Conservation (phyloP, 2,888 invertebrate species). For the Watsonalla binaria region DNA sequence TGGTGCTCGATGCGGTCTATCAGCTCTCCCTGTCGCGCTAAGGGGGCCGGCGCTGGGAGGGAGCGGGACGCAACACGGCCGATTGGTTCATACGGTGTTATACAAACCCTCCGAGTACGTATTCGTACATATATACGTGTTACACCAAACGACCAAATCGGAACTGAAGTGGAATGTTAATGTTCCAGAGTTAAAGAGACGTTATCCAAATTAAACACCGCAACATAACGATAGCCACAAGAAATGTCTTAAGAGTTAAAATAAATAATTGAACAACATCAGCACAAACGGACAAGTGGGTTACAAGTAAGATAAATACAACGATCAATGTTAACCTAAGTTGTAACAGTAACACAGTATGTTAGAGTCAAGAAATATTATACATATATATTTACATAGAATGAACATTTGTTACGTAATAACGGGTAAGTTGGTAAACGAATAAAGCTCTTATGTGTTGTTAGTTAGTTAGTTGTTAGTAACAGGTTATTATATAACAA, state of each 20-base stretch:
- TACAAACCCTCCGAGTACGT: slow-evolving; percentile 29
- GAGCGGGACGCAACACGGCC: slow-evolving; percentile 52
- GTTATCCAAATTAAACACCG: slow-evolving; percentile 22
- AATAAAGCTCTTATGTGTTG: slow-evolving; percentile 12
- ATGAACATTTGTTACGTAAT: slow-evolving; percentile 52
- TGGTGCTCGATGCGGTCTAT: slow-evolving; percentile 96
- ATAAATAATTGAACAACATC: slow-evolving; percentile 20
- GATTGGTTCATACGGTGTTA: slow-evolving; percentile 72
- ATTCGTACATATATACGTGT: slow-evolving; percentile 28
- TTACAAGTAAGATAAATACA: slow-evolving; percentile 25
- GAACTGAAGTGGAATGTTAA: slow-evolving; percentile 50
- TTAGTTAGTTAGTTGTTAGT: slow-evolving; percentile 17
- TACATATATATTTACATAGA: slow-evolving; percentile 33
- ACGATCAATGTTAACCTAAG: slow-evolving; percentile 38
- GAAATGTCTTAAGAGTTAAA: slow-evolving; percentile 27
- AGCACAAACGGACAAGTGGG: slow-evolving; percentile 28
- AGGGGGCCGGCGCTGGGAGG: slow-evolving; percentile 61
- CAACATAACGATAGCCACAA: slow-evolving; percentile 24
- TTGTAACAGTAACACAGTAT: slow-evolving; percentile 20
- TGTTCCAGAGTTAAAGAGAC: slow-evolving; percentile 28
- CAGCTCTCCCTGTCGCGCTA: slow-evolving; percentile 90
- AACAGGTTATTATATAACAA: slow-evolving; percentile 54
- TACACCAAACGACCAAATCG: slow-evolving; percentile 54
- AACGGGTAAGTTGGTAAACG: slow-evolving; percentile 32
- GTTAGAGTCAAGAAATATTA: slow-evolving; percentile 20